Evolutionary conservation across 2,797 vertebrate genomes (phyloP), one percentile per base, ranked within the genome.

Genomic region (Paramormyrops hopkinsi): DNA sequence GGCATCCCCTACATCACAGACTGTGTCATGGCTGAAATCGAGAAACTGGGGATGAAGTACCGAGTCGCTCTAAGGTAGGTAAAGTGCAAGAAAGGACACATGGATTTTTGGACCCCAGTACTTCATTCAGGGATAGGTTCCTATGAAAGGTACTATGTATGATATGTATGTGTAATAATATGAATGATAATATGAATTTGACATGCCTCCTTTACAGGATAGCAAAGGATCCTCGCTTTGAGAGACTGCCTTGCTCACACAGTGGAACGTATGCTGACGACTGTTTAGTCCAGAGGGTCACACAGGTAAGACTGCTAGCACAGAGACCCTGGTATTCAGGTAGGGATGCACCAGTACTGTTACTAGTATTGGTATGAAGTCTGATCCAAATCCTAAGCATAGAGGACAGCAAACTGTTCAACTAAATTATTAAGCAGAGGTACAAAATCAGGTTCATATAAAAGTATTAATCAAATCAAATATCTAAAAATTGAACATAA

Each of bases 11-110:
- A 97, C 91, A 99, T 99, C 93, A 99, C 99, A 84, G 98, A 99
- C 93, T 99, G 98, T 88, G 99, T 99, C 29, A 99, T 99, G 98
- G 99, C 98, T 92, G 99, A 99, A 96, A 97, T 99, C 9, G 99
- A 99, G 93, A 99, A 99, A 93, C 92, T 99, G 91, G 99, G 99
- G 65, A 97, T 99, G 96, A 99, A 98, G 90, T 99, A 97, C 92
- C 96, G 98, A 94, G 98, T 99, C 3, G 99, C 99, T 0, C 95
- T 99, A 90, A 97, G 99, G 99, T 96, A 93, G n/a, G 73, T 9
- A 7, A 51, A 46, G 17, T 22, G 37, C 65, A 6, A 37, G 37
- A 37, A 33, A 73, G 29, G 25, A 33, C 11, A 14, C 65, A 1
- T 73, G 29, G 65, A 73, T 73, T 37, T 73, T 17, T 69, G 29